phyloP scores from a whole-genome alignment of 2,113 vertebrate genomes.

The Bothrops jararaca region DNA sequence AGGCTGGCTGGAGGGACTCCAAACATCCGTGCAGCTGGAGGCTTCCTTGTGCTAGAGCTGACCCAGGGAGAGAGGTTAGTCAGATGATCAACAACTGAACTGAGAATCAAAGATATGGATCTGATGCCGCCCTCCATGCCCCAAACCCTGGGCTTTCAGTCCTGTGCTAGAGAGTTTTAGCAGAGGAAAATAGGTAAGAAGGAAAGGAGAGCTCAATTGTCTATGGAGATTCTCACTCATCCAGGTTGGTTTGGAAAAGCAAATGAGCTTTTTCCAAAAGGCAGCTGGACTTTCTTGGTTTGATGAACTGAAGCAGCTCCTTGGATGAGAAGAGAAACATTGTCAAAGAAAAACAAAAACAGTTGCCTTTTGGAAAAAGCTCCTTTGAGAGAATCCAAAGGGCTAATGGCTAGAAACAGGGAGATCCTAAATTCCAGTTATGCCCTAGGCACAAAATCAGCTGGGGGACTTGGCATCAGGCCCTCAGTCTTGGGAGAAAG shows the following conservation, averaged over 20 bases:
- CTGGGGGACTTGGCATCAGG: background rate
- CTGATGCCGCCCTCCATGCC: background rate
- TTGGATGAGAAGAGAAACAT: background rate
- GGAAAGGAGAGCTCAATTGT: background rate
- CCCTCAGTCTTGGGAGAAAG: background rate
- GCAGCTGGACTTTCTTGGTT: background rate
- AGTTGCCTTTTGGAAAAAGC: too few relatives aligned
- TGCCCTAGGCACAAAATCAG: background rate
- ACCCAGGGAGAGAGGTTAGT: too few relatives aligned
- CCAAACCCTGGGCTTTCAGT: background rate
- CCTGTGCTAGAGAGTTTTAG: background rate
- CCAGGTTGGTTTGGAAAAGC: background rate
- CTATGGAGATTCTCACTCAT: background rate
- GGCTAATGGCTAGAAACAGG: background rate
- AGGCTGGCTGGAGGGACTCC: too few relatives aligned
- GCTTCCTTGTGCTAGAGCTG: too few relatives aligned
- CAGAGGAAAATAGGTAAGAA: background rate
- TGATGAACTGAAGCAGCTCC: background rate
- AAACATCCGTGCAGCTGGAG: background rate
- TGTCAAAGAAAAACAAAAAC: too few relatives aligned
- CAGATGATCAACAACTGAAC: background rate
- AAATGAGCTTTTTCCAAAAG: too few relatives aligned
- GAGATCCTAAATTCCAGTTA: background rate
- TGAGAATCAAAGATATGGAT: background rate
- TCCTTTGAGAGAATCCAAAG: too few relatives aligned